Base-by-base conservation (phyloP, 2,113 vertebrate species). In the Pardalotus punctatus region DNA sequence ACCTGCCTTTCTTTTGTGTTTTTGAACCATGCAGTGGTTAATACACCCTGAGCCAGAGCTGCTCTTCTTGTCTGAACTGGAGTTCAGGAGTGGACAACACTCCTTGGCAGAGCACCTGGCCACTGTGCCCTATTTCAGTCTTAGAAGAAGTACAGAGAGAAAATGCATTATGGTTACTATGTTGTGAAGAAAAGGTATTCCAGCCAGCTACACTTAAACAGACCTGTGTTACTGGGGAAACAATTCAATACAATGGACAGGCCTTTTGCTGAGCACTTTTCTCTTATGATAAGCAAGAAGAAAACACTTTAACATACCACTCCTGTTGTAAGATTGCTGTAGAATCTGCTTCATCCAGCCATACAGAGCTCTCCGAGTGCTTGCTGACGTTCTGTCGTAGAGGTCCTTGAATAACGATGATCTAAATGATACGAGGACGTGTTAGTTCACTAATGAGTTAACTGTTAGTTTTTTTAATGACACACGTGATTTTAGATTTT, bases 321-420 rank as follows among this genome's bases (percentile, higher is more conserved):
- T 97, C 35, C 19, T 38, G 4, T 97, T 97, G 47, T 21, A 69
- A 25, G 97, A 71, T 28, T 82, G 93, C 56, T 97, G 97, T 42
- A 98, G 90, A 66, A 97, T 88, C 58, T 92, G 87, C 4, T 96
- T 96, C 97, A 98, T 98, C 98, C 98, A 98, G 69, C 93, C 96
- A 78, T 98, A 98, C 10, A 98, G 69, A 42, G 98, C 97, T 74
- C 83, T 96, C 88, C 97, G 98, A 28, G 98, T 78, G 18, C 69
- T 97, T 66, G 98, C 97, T 4, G 98, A 97, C 20, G 97, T 98
- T 72, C 93, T 97, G 95, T 98, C 98, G 4, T 98, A 98, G 36
- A 98, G 93, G 22, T 98, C 98, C 94, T 94, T 98, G 97, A 98
- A 98, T 16, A 98, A 88, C 0, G 96, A 91, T n/a, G 98, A 98